These are phyloP conservation scores for Magallana ariakensis DNA, from an alignment of 1,140 invertebrate genomes.

Conservation along the genomic window DNA sequence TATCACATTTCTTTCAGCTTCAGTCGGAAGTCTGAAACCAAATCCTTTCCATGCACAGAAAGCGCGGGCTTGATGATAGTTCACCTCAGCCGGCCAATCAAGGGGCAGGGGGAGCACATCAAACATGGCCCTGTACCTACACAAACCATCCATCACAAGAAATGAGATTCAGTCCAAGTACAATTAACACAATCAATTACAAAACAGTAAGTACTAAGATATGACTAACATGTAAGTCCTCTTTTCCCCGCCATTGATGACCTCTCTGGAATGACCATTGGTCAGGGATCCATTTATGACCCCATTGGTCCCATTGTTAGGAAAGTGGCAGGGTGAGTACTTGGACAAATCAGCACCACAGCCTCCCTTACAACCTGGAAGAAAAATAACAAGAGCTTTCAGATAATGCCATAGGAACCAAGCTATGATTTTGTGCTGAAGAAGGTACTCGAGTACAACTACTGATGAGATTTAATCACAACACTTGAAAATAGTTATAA, in stretches of 20 bases:
- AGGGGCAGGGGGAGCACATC: slow-evolving; percentile 76
- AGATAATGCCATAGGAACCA: no score
- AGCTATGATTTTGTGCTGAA: no score
- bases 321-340: slow-evolving; percentile 71
- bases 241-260: slow-evolving; percentile 3
- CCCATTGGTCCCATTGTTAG: slow-evolving; percentile 41
- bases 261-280: slow-evolving; percentile 6
- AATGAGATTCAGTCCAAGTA: not conserved
- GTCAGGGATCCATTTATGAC: slow-evolving; percentile 30
- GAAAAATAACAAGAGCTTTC: not conserved
- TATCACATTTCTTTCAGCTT: slow-evolving; percentile 77
- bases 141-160: slow-evolving; percentile 15
- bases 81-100: slow-evolving; percentile 79
- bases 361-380: slow-evolving; percentile 76
- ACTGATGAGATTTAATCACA: no score
- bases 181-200: not conserved
- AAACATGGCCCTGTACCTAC: slow-evolving; percentile 77
- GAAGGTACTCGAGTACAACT: no score
- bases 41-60: slow-evolving; percentile 77
- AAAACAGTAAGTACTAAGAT: not conserved
- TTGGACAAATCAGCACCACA: slow-evolving; percentile 74
- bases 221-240: slow-evolving; percentile 35
- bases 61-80: slow-evolving; percentile 79
- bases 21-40: slow-evolving; percentile 72
- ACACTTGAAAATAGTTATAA: no score